Conservation (phyloP, 2,113 vertebrate genomes). For the Daubentonia madagascariensis region DNA sequence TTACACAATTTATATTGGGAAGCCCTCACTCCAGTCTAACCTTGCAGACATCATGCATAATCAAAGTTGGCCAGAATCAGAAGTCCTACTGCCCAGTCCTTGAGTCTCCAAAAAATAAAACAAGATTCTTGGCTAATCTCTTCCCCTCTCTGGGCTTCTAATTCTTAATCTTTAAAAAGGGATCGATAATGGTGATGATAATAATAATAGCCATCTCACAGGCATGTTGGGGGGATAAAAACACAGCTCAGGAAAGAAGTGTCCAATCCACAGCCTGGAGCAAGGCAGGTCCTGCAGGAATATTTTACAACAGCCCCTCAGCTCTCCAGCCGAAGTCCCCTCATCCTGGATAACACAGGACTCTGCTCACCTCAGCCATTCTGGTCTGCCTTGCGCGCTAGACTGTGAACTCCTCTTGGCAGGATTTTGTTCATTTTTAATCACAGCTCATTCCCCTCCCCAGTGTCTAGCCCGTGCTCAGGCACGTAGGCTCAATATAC, state of each 20-base stretch:
- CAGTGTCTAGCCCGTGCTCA: conserved; percentile 19
- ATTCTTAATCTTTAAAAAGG: conserved; percentile 62
- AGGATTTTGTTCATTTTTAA: conserved; percentile 57
- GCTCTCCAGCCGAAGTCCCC: conserved; percentile 18
- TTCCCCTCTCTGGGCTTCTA: conserved; percentile 38
- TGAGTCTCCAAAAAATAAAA: conserved; percentile 36
- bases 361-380: conserved; percentile 48
- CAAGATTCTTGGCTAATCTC: conserved; percentile 32
- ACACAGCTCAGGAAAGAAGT: background rate
- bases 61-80: background rate
- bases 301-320: background rate
- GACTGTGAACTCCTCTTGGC: conserved; percentile 70
- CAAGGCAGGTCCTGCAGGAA: background rate
- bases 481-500: background rate
- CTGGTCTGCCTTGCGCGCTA: conserved; percentile 59
- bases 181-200: background rate
- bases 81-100: background rate
- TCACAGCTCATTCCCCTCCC: conserved; percentile 12
- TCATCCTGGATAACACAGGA: background rate
- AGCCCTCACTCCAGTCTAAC: conserved; percentile 5
- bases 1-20: background rate
- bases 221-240: background rate
- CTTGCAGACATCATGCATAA: background rate
- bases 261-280: background rate
- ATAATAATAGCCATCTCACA: background rate